Conservation (phyloP, 2,888 invertebrate species). For the Eumacrocentrus americanus region DNA sequence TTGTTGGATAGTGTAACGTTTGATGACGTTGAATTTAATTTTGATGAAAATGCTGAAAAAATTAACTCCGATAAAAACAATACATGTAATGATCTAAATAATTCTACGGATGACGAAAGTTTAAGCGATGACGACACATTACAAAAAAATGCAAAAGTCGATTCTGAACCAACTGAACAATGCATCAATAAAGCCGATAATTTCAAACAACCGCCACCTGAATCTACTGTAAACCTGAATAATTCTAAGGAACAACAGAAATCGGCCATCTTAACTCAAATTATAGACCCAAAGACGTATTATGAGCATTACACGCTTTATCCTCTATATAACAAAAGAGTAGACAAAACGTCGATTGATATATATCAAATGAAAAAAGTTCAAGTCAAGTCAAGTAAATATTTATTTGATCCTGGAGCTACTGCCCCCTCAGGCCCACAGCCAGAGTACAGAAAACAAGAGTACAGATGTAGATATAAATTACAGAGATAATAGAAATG, state of each 20-base stretch:
- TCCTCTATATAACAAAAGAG: constrained; percentile 35
- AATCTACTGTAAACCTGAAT: not conserved
- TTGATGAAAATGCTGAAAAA: not conserved
- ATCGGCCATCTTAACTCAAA: not conserved
- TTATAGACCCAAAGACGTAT: not conserved
- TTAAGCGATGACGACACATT: too few relatives aligned
- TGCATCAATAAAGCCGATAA: not conserved
- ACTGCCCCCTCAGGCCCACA: too few relatives aligned
- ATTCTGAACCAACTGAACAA: too few relatives aligned
- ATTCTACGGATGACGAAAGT: too few relatives aligned
- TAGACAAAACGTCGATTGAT: constrained; percentile 31
- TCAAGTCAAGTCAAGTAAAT: too few relatives aligned
- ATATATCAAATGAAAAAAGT: constrained; percentile 36
- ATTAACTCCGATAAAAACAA: not conserved
- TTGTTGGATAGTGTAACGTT: not conserved
- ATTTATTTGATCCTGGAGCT: too few relatives aligned
- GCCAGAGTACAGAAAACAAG: too few relatives aligned
- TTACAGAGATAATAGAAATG: too few relatives aligned
- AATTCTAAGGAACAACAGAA: not conserved
- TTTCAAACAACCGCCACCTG: not conserved
- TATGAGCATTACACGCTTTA: too few relatives aligned
- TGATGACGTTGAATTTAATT: constrained; percentile 4
- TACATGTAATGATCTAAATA: too few relatives aligned
- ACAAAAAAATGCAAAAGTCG: too few relatives aligned
- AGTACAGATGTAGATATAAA: too few relatives aligned